phyloP scores from a whole-genome alignment of 2,797 vertebrate genomes.

The Orestias chungarensis region DNA sequence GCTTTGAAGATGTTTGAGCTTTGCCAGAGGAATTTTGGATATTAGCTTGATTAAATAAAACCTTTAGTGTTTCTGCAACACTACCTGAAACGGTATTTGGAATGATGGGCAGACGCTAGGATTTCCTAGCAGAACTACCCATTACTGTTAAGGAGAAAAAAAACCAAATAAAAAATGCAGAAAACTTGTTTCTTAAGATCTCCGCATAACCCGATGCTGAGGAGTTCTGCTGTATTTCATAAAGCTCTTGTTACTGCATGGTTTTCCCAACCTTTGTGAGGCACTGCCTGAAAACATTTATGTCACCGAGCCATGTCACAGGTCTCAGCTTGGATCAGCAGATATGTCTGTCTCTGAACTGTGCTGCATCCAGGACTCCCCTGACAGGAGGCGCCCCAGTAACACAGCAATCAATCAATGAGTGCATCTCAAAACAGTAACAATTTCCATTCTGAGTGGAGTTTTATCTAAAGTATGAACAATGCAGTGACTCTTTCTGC shows the following conservation, averaged over 20 bases:
- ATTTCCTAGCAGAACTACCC: not conserved
- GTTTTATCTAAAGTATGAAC: conserved; percentile 12
- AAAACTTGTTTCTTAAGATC: not conserved
- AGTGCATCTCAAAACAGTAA: not conserved
- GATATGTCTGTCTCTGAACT: not conserved
- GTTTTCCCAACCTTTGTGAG: conserved; percentile 21
- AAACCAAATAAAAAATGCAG: conserved; percentile 3
- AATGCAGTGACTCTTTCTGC: conserved; percentile 23
- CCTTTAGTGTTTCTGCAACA: too few species aligned
- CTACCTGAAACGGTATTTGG: not conserved
- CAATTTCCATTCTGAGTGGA: not conserved
- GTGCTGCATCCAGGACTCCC: not conserved
- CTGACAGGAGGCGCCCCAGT: not conserved
- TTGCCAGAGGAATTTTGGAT: too few species aligned
- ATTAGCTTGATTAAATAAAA: not conserved
- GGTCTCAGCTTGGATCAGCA: conserved; percentile 7
- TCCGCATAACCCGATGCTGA: conserved; percentile 1
- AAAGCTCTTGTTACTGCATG: not conserved
- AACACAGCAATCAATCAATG: not conserved
- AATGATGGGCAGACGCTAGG: not conserved
- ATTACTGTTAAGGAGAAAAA: conserved; percentile 1
- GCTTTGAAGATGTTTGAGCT: not conserved
- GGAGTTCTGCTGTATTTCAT: conserved; percentile 18
- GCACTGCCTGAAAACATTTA: conserved; percentile 24
- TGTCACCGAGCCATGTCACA: conserved; percentile 7